A percentile compares a stretch with the other conserved stretches of the same genome.
These are phyloP conservation scores for Perognathus longimembris DNA, from an alignment of 2,113 vertebrate species.

Conservation along the genomic window DNA sequence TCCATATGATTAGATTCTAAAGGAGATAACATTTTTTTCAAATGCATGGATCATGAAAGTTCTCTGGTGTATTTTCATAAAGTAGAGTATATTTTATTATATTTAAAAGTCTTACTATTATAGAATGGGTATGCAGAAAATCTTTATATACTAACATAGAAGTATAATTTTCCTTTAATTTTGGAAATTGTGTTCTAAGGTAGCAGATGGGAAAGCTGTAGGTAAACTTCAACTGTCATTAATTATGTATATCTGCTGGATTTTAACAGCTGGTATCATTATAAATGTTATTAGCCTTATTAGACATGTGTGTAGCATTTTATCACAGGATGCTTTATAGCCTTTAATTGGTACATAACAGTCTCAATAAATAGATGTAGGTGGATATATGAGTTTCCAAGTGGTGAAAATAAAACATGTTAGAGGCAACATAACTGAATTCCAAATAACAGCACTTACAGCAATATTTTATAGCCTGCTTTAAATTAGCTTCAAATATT, in stretches of 20 bases:
- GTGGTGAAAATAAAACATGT: not conserved
- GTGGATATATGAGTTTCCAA: not conserved
- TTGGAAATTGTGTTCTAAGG: slow-evolving; percentile 73
- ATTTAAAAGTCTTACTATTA: not conserved
- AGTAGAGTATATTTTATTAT: not conserved
- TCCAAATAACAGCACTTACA: not conserved
- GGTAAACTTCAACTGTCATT: slow-evolving; percentile 75
- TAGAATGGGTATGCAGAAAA: not conserved
- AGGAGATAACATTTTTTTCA: not conserved
- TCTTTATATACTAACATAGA: not conserved
- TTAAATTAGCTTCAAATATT: not conserved
- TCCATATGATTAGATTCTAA: not conserved
- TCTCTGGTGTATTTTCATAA: not conserved
- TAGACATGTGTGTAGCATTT: slow-evolving; percentile 71
- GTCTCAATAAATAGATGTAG: slow-evolving; percentile 42
- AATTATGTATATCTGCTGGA: slow-evolving; percentile 80
- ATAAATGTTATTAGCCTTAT: slow-evolving; percentile 76
- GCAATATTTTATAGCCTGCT: not conserved
- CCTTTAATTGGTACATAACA: slow-evolving; percentile 58
- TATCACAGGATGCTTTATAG: slow-evolving; percentile 62
- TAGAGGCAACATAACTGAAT: not conserved
- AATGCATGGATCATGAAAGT: not conserved
- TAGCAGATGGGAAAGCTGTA: slow-evolving; percentile 78
- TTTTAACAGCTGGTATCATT: slow-evolving; percentile 78
- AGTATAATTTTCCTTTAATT: not conserved